Base-by-base conservation (phyloP, 2,113 vertebrate genomes). In the Psilopogon haemacephalus region DNA sequence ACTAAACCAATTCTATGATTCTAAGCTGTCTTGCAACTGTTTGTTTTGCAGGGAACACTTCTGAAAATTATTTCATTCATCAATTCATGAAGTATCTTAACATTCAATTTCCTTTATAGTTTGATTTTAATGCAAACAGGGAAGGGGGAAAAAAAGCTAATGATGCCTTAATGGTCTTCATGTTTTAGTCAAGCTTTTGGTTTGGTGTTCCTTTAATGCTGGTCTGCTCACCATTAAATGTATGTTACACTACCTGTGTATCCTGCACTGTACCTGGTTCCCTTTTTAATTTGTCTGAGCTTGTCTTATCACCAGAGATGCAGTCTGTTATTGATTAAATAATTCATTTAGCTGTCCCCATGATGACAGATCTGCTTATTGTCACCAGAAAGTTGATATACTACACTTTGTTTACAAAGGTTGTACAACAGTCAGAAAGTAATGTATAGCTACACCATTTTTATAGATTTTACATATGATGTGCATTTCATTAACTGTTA, bases 261-360 rank as follows among this genome's bases (percentile, higher is more conserved):
- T 87, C 86, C 95, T 68, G n/a, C 37, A 59, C 63, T 91, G 81
- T 86, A 94, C 85, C 67, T 77, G 56, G 44, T 65, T 94, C 88
- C 88, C 44, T 94, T 95, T 94, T 95, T 95, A 96, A 96, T 96
- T 95, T 96, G 62, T 90, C 72, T 96, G 69, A 94, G 67, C 81
- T 94, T 96, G 78, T 95, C 88, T 96, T 95, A 95, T 92, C 91
- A 76, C 84, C 78, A 92, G 72, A 86, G 59, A 90, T 93, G 67
- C 86, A 95, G 92, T 93, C 85, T 96, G 70, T 83, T 97, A 96
- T 96, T 96, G 96, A 97, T 95, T 95, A 95, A 94, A 95, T 96
- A 95, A 96, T 96, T 97, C 59, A 94, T 97, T 97, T 97, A 94
- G 75, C 91, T 94, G 85, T 96, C 78, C 81, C 72, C 81, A 89